Evolutionary conservation across 2,888 invertebrate species (phyloP).

Genomic region (Druceiella hillmani): DNA sequence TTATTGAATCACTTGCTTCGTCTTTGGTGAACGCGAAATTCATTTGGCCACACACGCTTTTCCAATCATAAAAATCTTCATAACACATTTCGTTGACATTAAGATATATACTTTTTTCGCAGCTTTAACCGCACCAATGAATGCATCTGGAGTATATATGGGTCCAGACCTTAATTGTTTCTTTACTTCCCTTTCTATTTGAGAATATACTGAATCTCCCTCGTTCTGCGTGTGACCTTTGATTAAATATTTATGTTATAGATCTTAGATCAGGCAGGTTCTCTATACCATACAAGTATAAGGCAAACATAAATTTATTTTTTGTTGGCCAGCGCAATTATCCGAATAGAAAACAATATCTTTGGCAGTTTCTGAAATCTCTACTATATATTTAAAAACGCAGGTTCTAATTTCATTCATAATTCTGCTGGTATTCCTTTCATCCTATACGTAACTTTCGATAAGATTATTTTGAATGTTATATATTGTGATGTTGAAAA

Average conservation of each 20-base stretch:
- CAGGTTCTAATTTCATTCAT: slow-evolving; percentile 30
- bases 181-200: slow-evolving; percentile 19
- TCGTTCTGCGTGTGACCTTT: slow-evolving; percentile 25
- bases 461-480: slow-evolving; percentile 23
- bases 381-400: slow-evolving; percentile 27
- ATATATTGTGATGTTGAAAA: slow-evolving; percentile 27
- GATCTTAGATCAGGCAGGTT: slow-evolving; percentile 5
- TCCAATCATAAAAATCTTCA: slow-evolving; percentile 22
- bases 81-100: slow-evolving; percentile 19
- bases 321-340: slow-evolving; percentile 28
- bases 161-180: slow-evolving; percentile 13
- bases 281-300: slow-evolving; percentile 17
- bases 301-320: slow-evolving; percentile 24
- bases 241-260: slow-evolving; percentile 23
- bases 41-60: too few relatives aligned
- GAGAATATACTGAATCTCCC: slow-evolving; percentile 22
- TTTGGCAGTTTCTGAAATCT: slow-evolving; percentile 14
- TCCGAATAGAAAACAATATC: slow-evolving; percentile 28
- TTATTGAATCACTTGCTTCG: too few relatives aligned
- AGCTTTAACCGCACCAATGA: slow-evolving; percentile 14
- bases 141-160: slow-evolving; percentile 14
- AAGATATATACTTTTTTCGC: slow-evolving; percentile 14
- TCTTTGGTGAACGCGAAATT: too few relatives aligned
- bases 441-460: slow-evolving; percentile 30
- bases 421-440: slow-evolving; percentile 28